phyloP scores from a whole-genome alignment of 53 echinoderm and acorn worm genomes.

The Stichopus horrens region DNA sequence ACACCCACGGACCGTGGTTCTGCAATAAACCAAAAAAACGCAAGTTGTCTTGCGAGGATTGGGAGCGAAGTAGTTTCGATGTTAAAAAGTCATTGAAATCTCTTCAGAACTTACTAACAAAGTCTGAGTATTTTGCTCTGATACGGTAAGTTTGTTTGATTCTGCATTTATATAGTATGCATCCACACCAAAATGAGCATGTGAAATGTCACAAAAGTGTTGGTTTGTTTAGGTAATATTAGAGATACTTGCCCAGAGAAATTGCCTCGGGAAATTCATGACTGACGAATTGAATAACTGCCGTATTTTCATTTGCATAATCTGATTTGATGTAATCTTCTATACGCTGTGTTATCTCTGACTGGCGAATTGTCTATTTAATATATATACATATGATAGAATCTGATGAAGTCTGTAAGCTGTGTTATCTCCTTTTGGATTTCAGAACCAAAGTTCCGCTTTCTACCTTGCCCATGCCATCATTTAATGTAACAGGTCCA shows the following conservation, averaged over 20 bases:
- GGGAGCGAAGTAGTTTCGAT: background rate
- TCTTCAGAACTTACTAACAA: background rate
- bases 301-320: background rate
- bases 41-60: background rate
- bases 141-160: background rate
- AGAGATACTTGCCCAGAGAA: background rate
- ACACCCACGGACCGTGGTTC: conserved; percentile 4
- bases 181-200: too few relatives aligned
- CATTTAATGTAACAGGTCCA: background rate
- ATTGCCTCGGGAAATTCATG: background rate
- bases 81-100: background rate
- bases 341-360: background rate
- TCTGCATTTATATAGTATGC: background rate
- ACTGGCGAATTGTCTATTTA: too few relatives aligned
- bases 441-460: conserved; percentile 2
- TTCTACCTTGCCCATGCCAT: background rate
- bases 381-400: too few relatives aligned
- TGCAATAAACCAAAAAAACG: background rate
- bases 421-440: background rate
- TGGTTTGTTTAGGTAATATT: too few relatives aligned
- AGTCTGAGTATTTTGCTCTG: background rate
- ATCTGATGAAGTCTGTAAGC: too few relatives aligned
- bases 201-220: too few relatives aligned
- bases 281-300: background rate
- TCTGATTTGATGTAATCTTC: too few relatives aligned